phyloP scores from a whole-genome alignment of 2,888 invertebrate genomes.

The Archips crataeganus region DNA sequence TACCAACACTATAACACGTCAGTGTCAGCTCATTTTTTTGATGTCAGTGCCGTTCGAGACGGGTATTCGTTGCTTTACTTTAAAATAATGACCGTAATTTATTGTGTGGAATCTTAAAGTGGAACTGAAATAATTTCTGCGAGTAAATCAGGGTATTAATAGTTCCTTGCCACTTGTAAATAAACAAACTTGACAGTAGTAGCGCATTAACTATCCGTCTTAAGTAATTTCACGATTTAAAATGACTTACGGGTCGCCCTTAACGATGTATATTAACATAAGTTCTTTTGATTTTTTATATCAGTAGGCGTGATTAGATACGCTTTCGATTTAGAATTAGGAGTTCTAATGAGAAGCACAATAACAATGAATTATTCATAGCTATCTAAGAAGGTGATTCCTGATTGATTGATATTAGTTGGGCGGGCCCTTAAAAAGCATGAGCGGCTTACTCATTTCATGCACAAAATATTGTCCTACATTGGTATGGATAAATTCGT shows the following conservation, averaged over 20 bases:
- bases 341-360: slow-evolving; percentile 56
- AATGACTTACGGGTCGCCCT: slow-evolving; percentile 20
- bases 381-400: slow-evolving; percentile 54
- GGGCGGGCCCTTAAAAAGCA: slow-evolving; percentile 46
- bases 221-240: slow-evolving; percentile 26
- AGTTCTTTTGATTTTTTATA: slow-evolving; percentile 29
- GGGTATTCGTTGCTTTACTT: slow-evolving; percentile 30
- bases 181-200: slow-evolving; percentile 38
- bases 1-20: slow-evolving; percentile 45
- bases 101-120: slow-evolving; percentile 30
- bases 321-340: slow-evolving; percentile 65
- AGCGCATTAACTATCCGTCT: slow-evolving; percentile 25
- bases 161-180: slow-evolving; percentile 25
- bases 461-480: slow-evolving; percentile 38
- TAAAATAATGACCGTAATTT: slow-evolving; percentile 34
- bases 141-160: slow-evolving; percentile 39
- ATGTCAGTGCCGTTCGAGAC: slow-evolving; percentile 29
- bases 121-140: slow-evolving; percentile 28
- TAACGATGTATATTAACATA: slow-evolving; percentile 31
- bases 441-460: slow-evolving; percentile 34
- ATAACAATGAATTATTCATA: slow-evolving; percentile 66
- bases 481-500: slow-evolving; percentile 29
- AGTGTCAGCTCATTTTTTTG: slow-evolving; percentile 48
- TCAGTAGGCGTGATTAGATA: slow-evolving; percentile 59
- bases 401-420: slow-evolving; percentile 56